These are phyloP conservation scores for Pteropus alecto DNA, from an alignment of 2,113 vertebrate species.

Conservation along the genomic window DNA sequence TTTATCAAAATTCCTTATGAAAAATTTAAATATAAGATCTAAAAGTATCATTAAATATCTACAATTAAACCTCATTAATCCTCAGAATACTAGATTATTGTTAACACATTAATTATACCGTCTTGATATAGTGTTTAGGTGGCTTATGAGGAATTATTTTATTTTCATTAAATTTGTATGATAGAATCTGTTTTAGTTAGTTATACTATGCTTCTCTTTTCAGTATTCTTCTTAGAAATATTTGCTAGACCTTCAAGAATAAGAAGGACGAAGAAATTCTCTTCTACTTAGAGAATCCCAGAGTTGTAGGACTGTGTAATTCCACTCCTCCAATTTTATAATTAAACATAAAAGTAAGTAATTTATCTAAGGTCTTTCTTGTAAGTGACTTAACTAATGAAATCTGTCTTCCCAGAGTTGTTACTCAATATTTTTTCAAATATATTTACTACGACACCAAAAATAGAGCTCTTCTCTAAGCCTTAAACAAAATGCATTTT, in stretches of 20 bases:
- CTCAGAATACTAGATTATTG: not conserved
- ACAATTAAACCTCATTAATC: not conserved
- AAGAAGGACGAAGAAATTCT: not conserved
- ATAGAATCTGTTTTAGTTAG: not conserved
- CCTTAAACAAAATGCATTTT: not conserved
- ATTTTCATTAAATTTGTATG: not conserved
- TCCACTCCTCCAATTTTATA: not conserved
- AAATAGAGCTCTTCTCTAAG: not conserved
- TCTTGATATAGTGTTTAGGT: rapidly evolving
- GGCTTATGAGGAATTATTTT: not conserved
- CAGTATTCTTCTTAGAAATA: not conserved
- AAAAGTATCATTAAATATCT: not conserved
- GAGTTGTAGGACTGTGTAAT: not conserved
- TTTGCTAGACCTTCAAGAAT: not conserved
- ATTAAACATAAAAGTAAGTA: not conserved
- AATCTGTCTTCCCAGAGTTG: not conserved
- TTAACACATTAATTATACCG: not conserved
- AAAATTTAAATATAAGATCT: conserved; percentile 49
- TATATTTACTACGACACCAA: not conserved
- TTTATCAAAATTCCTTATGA: conserved; percentile 77
- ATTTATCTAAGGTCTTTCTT: not conserved
- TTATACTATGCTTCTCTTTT: not conserved
- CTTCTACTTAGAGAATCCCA: not conserved
- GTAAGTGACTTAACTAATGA: not conserved
- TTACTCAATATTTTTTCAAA: not conserved